Base-by-base conservation (phyloP, 2,113 vertebrate species). In the Nycticorax nycticorax region DNA sequence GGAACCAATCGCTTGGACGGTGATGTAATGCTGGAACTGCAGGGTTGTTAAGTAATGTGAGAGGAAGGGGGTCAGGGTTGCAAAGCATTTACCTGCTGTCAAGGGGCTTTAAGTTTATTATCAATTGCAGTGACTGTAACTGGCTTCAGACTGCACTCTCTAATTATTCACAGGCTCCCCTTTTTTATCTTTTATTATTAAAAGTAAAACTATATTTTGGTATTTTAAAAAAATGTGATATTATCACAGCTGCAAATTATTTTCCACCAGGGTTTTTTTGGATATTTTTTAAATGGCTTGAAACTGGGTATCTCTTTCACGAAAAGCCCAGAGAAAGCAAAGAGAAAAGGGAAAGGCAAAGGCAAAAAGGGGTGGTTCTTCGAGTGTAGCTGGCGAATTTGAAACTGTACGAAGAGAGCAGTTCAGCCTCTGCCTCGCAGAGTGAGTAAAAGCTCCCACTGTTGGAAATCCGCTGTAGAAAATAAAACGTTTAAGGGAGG, bases 1-100 rank as follows among this genome's bases (percentile, higher is more conserved):
- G 97, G 98, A 98, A 97, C 98, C 98, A 98, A 98, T 98, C 96
- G 97, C 97, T 97, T 96, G 97, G 93, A 96, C 91, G 98, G 98
- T 99, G 99, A 99, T 99, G 98, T 99, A 98, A 99, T 99, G 98
- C 98, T 98, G 97, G 98, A 98, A 97, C 98, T 97, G 97, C 97
- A 98, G 99, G 98, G 98, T 98, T 98, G 98, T 98, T 99, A 98
- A 98, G 99, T 99, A 99, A 99, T 98, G 98, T 99, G 99, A 99
- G 99, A 99, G 98, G 97, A 95, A 98, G 98, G 98, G 98, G 99
- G 99, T 99, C 99, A 99, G 98, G 98, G 98, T 98, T 99, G 98
- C 98, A 98, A 98, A 98, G 98, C 98, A 98, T 99, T 99, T 99
- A 99, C 99, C 99, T 99, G 99, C 98, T 98, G 98, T 99, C 99